Conservation (phyloP, 2,888 invertebrate genomes). For the Monoplex corrugatus region DNA sequence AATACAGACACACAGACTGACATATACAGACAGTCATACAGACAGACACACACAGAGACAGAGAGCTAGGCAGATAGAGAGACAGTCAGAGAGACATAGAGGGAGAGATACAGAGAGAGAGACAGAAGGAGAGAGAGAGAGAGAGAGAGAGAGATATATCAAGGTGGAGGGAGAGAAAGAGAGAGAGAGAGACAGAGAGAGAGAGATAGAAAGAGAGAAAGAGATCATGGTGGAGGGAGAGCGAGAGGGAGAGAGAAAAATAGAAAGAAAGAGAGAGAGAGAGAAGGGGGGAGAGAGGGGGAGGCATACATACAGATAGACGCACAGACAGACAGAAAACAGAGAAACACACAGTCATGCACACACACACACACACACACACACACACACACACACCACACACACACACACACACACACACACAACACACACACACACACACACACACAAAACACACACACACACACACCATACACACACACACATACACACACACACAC, state of each 20-base stretch:
- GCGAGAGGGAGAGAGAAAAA: neutral
- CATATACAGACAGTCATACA: neutral
- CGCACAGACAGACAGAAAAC: no score
- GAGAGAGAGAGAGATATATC: neutral
- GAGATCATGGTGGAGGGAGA: neutral
- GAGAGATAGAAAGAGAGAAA: neutral
- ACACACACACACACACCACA: neutral
- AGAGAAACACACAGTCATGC: neutral
- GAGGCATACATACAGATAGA: neutral
- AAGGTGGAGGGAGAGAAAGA: neutral
- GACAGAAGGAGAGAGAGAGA: constrained; percentile 16
- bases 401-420: no score
- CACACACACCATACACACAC: no score
- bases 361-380: neutral
- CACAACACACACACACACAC: no score
- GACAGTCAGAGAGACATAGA: neutral
- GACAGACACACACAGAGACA: neutral
- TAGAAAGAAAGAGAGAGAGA: neutral
- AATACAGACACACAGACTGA: neutral
- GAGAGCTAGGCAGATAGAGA: neutral
- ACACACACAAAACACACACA: no score
- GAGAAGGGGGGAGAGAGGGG: neutral
- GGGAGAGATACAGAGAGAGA: neutral
- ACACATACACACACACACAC: no score
- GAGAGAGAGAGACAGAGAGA: neutral